Evolutionary conservation across 2,888 invertebrate genomes (phyloP), one percentile per base, ranked within the genome.

Genomic region (Perithous albicinctus): DNA sequence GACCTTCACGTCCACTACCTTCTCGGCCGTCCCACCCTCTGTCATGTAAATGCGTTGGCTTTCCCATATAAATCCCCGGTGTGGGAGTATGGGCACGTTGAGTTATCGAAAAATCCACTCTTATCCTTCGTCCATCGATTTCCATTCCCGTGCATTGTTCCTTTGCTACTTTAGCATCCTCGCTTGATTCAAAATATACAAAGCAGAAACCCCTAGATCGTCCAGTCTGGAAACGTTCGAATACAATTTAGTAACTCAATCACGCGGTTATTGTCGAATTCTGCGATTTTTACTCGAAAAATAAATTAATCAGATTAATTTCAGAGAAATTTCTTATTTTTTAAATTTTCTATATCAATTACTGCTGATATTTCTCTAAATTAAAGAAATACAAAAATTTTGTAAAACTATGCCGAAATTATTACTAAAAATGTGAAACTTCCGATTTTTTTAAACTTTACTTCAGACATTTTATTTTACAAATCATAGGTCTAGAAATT

Each of bases 1-100:
- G 69, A n/a, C 93, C 94, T 87, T 94, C 94, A 86, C 94, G 91
- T 85, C 94, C 88, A 63, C 89, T 92, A 85, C 93, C 94, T 87
- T 94, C 94, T 87, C 94, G 91, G 85, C 94, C 88, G 64, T 89
- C 93, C 86, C 84, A 83, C 38, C 87, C 84, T 83, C 90, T 86
- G 8, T 93, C 85, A 91, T 93, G 85, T 91, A 94, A 88, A 75
- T 95, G 94, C 26, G 98, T 97, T 0, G 98, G 97, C 93, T 97
- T 97, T 64, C 99, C 99, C 96, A 98, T 98, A 91, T 99, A 99
- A 87, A 99, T 97, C 76, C 99, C 99, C 6, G 99, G 99, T 4
- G 99, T 99, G 10, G 99, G 99, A 0, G 99, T 98, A 92, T 99
- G 99, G 8, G 99, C 98, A 79, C 99, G 95, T 93, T 98, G 96